Conservation (phyloP, 1,140 invertebrate species). For the Eriocheir sinensis region DNA sequence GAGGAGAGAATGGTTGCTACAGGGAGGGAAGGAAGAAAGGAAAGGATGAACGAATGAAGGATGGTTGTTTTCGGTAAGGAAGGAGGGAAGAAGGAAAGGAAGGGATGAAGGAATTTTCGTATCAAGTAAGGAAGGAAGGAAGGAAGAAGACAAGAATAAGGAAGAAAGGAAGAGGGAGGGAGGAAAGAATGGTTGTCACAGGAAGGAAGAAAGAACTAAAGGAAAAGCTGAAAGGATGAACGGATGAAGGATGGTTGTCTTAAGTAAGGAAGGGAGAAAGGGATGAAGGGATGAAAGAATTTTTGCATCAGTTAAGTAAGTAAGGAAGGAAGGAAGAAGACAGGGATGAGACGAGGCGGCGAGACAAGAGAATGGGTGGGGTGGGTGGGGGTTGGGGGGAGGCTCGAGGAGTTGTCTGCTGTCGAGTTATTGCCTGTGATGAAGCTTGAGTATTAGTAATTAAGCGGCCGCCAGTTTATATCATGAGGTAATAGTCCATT, state of each 20-base stretch:
- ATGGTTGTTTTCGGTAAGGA: not conserved
- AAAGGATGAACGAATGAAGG: not conserved
- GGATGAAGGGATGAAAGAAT: not conserved
- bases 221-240: not conserved
- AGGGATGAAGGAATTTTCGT: not conserved
- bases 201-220: not conserved
- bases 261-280: not conserved
- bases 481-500: no score
- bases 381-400: not conserved
- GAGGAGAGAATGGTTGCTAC: not conserved
- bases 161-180: constrained; percentile 17
- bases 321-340: not conserved
- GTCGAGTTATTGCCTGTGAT: not conserved
- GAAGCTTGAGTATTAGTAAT: no score
- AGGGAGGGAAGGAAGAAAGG: not conserved
- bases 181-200: not conserved
- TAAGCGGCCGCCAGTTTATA: no score
- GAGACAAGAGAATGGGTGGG: not conserved
- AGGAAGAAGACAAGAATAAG: no score
- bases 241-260: not conserved
- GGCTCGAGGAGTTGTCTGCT: not conserved
- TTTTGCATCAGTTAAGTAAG: no score
- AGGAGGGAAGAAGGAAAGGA: constrained; percentile 22
- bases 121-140: not conserved
- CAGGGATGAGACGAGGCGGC: not conserved